Evolutionary conservation across 2,113 vertebrate genomes (phyloP).

Genomic region (Pterocles gutturalis): DNA sequence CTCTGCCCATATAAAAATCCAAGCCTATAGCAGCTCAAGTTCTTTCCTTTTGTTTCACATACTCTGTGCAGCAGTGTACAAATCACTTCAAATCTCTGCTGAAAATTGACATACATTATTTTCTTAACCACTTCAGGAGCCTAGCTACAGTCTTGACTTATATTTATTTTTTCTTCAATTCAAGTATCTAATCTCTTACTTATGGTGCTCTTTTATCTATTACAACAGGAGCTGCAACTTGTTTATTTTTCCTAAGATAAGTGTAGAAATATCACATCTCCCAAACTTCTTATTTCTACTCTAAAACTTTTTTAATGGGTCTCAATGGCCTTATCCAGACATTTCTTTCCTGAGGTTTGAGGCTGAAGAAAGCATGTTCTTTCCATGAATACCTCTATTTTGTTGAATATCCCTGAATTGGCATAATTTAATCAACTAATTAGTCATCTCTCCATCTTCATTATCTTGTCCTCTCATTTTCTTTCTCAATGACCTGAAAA

Average conservation of each 20-base stretch:
- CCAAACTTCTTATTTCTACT: not conserved
- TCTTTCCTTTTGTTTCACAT: not conserved
- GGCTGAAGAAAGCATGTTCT: not conserved
- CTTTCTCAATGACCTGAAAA: not conserved
- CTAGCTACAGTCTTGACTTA: not conserved
- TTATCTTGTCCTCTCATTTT: not conserved
- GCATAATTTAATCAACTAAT: not conserved
- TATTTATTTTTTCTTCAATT: not conserved
- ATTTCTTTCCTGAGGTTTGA: not conserved
- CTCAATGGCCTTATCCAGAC: not conserved
- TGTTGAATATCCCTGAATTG: not conserved
- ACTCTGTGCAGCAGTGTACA: not conserved
- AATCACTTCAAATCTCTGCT: not conserved
- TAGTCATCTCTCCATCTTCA: not conserved
- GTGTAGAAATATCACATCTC: not conserved
- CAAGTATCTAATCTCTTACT: not conserved
- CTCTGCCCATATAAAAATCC: not conserved
- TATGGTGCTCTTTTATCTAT: not conserved
- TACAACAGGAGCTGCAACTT: not conserved
- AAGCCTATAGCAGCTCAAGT: not conserved
- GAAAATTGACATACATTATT: not conserved
- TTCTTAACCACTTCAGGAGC: not conserved
- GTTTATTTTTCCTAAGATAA: not conserved
- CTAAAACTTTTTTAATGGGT: not conserved
- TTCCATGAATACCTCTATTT: not conserved